Percentiles rank a stretch among this genome's conserved stretches.
These are phyloP conservation scores for Prolemur simus DNA, from an alignment of 2,113 vertebrate species.

Conservation along the genomic window DNA sequence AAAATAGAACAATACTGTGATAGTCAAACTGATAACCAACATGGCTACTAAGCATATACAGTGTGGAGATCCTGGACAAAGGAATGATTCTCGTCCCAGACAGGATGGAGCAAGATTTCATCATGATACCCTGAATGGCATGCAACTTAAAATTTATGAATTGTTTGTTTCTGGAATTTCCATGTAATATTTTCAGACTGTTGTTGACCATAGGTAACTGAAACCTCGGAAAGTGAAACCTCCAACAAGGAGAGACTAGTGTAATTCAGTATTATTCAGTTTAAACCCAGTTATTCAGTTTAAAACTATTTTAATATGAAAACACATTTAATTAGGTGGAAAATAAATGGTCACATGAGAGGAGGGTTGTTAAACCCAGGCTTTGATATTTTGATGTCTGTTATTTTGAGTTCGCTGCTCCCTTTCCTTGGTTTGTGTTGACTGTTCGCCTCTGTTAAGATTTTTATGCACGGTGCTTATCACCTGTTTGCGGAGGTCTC, in stretches of 20 bases:
- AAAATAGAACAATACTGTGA: background rate
- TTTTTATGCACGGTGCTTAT: background rate
- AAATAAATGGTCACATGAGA: background rate
- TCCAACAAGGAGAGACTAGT: background rate
- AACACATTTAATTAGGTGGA: background rate
- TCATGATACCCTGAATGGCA: background rate
- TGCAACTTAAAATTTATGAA: background rate
- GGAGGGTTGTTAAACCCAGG: background rate
- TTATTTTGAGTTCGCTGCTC: background rate
- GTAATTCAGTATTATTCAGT: background rate
- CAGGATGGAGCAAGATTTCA: background rate
- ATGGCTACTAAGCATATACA: background rate
- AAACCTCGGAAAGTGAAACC: background rate
- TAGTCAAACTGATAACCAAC: background rate
- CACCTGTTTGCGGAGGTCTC: background rate
- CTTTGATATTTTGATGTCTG: background rate
- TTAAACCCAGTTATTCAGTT: background rate
- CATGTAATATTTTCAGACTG: background rate
- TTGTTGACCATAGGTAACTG: background rate
- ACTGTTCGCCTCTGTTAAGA: background rate
- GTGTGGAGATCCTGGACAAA: background rate
- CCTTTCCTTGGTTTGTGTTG: background rate
- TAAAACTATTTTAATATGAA: background rate
- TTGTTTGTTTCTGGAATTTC: background rate
- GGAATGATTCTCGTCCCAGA: background rate